Percentiles rank a stretch among this genome's conserved stretches.
Evolutionary conservation across 2,888 invertebrate species (phyloP).

Genomic region (Drosophila stalkeri): DNA sequence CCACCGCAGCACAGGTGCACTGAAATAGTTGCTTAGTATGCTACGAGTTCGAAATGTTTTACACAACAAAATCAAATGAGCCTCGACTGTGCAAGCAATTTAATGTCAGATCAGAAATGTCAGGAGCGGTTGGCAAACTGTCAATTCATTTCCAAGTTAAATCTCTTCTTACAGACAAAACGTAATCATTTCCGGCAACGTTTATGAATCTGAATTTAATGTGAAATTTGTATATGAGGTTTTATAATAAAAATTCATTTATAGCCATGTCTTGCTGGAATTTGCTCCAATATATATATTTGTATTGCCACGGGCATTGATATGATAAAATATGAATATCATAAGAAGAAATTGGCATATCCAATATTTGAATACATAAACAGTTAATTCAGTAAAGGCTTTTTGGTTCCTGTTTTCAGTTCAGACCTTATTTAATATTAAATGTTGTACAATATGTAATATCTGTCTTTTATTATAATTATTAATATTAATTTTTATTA

Average conservation of each 20-base stretch:
- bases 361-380: not conserved
- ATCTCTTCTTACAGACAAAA: conserved; percentile 12
- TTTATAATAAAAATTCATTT: not conserved
- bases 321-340: not conserved
- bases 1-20: conserved; percentile 58
- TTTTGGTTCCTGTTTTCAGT: not conserved
- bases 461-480: too few relatives aligned
- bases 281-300: not conserved
- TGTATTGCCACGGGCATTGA: not conserved
- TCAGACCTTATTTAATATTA: too few relatives aligned
- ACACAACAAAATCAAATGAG: conserved; percentile 34
- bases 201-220: not conserved
- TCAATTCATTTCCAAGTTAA: conserved; percentile 49
- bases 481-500: too few relatives aligned
- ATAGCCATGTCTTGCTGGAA: not conserved
- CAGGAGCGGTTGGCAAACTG: conserved; percentile 44
- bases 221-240: not conserved
- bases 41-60: conserved; percentile 36
- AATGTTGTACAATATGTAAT: too few relatives aligned
- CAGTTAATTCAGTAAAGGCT: not conserved
- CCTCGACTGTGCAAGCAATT: conserved; percentile 13
- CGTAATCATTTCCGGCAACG: not conserved
- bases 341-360: not conserved
- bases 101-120: conserved; percentile 36
- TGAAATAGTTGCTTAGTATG: conserved; percentile 60